These are phyloP conservation scores for Caloenas nicobarica DNA, from an alignment of 2,113 vertebrate species.

Conservation along the genomic window DNA sequence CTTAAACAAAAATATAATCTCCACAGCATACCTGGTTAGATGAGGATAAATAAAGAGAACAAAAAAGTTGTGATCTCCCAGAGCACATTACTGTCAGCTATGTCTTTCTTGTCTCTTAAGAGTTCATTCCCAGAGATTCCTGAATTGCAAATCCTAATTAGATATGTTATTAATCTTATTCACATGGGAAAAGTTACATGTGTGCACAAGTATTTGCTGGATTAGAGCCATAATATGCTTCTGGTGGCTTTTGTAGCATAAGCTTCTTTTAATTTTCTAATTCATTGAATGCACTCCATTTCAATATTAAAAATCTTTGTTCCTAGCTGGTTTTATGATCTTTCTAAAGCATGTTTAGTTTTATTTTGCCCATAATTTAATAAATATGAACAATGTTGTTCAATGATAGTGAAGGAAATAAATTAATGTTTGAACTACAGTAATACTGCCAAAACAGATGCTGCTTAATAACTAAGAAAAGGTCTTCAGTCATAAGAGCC, in stretches of 20 bases:
- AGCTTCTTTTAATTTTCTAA: conserved; percentile 40
- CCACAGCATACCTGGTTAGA: background rate
- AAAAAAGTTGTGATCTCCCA: background rate
- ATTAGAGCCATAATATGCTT: conserved; percentile 23
- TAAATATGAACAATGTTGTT: background rate
- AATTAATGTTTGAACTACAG: background rate
- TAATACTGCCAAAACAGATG: background rate
- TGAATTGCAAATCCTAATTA: conserved; percentile 43
- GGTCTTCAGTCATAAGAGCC: background rate
- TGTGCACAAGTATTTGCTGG: conserved; percentile 45
- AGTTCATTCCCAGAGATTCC: conserved; percentile 3
- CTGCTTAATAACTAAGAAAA: background rate
- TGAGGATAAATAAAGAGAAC: background rate
- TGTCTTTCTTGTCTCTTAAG: background rate
- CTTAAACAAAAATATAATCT: background rate
- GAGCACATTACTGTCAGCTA: background rate
- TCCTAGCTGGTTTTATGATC: background rate
- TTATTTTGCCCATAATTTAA: background rate
- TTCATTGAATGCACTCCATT: background rate
- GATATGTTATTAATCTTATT: conserved; percentile 35
- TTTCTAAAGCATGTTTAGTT: background rate
- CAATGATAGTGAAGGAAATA: background rate
- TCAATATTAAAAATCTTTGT: background rate
- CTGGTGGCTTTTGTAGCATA: background rate
- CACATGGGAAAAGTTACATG: conserved; percentile 19